Evolutionary conservation across 53 echinoderm and acorn worm genomes (phyloP).

Genomic region (Crossaster papposus): DNA sequence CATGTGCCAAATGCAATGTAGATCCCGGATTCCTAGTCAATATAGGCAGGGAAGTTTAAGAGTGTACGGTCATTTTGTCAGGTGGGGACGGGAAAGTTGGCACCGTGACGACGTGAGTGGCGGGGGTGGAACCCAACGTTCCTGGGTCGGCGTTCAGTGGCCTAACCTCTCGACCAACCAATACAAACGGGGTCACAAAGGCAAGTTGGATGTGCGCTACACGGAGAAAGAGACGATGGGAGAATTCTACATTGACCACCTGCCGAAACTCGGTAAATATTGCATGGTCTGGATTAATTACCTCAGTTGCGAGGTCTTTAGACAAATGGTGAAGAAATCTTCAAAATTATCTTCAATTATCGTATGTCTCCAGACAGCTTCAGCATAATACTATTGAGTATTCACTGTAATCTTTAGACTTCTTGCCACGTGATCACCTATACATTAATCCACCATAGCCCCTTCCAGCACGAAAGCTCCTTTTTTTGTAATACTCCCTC

Average conservation of each 20-base stretch:
- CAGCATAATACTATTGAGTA: too few relatives aligned
- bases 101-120: constrained; percentile 39
- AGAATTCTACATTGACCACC: constrained; percentile 65
- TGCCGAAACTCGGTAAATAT: constrained; percentile 60
- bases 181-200: constrained; percentile 72
- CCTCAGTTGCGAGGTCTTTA: too few relatives aligned
- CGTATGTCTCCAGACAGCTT: too few relatives aligned
- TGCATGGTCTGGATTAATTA: not conserved
- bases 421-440: too few relatives aligned
- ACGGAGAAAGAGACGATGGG: constrained; percentile 30
- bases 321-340: too few relatives aligned
- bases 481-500: too few relatives aligned
- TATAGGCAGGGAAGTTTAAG: too few relatives aligned
- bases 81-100: constrained; percentile 68
- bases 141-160: constrained; percentile 68
- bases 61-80: not conserved
- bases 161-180: constrained; percentile 18
- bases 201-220: constrained; percentile 68
- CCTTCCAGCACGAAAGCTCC: too few relatives aligned
- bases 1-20: too few relatives aligned
- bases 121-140: constrained; percentile 38
- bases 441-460: too few relatives aligned
- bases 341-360: too few relatives aligned
- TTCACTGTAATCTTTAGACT: too few relatives aligned
- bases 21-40: not conserved